A percentile compares a stretch with the other conserved stretches of the same genome.
phyloP scores from a whole-genome alignment of 2,888 invertebrate genomes.

The Microctonus hyperodae region DNA sequence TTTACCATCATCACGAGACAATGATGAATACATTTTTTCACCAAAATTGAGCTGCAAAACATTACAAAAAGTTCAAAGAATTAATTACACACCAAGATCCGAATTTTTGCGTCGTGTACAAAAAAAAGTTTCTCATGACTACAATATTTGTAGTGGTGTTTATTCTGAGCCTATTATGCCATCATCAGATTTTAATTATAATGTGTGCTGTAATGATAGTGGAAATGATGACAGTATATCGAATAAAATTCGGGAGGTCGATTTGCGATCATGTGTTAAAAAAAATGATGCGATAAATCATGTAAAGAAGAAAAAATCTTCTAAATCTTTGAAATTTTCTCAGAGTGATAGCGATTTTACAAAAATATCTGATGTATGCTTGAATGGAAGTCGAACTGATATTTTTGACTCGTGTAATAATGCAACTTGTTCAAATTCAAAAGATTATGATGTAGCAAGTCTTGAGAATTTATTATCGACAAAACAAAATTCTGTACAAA shows the following conservation, averaged over 20 bases:
- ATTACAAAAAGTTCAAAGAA: conserved; percentile 44
- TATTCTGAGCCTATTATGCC: neutral
- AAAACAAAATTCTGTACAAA: neutral
- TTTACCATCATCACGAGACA: conserved; percentile 4
- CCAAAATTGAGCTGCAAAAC: conserved; percentile 47
- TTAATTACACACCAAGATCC: conserved; percentile 52
- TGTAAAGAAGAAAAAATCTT: neutral
- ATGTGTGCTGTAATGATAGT: neutral
- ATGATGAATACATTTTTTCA: conserved; percentile 11
- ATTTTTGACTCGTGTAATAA: neutral
- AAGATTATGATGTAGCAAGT: neutral
- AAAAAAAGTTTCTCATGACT: conserved; percentile 35
- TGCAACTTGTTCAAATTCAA: neutral
- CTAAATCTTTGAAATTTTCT: neutral
- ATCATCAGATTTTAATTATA: neutral
- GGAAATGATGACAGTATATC: neutral
- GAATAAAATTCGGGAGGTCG: neutral
- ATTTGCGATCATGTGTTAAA: neutral
- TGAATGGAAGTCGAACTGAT: neutral
- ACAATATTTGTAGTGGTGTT: neutral
- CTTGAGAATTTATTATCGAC: neutral
- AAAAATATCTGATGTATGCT: neutral
- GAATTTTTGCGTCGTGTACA: conserved; percentile 51
- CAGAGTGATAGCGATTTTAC: neutral
- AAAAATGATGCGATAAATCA: neutral